A percentile compares a stretch with the other conserved stretches of the same genome.
Evolutionary conservation across 2,888 invertebrate species (phyloP).

Genomic region (Drosophila dives): DNA sequence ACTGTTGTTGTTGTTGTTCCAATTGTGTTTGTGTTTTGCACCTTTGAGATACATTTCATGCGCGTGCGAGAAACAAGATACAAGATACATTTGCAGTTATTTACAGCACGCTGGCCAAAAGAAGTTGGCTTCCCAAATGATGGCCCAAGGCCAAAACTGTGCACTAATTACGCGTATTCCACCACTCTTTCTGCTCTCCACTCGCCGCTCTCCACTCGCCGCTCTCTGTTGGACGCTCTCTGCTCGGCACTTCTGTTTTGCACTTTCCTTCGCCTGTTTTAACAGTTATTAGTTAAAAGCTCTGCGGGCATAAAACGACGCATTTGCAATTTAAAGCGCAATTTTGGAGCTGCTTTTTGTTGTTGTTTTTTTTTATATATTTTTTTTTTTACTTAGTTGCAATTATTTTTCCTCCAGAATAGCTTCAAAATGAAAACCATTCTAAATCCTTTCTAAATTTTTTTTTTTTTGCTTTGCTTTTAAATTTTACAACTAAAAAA

Average conservation of each 20-base stretch:
- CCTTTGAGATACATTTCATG: conserved; percentile 25
- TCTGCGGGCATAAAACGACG: neutral
- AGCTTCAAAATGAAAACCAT: neutral
- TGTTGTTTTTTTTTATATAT: neutral
- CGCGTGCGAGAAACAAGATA: neutral
- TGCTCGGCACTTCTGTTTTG: neutral
- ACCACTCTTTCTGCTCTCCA: neutral
- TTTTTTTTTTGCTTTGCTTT: neutral
- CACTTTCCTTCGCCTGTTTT: conserved; percentile 15
- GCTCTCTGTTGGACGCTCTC: neutral
- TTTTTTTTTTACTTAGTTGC: neutral
- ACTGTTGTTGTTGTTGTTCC: neutral
- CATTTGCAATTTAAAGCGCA: conserved; percentile 21
- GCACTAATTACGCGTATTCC: conserved; percentile 32
- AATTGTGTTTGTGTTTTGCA: neutral
- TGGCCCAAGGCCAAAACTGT: conserved; percentile 29
- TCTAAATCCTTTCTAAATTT: neutral
- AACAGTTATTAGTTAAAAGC: conserved; percentile 19
- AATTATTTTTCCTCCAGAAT: neutral
- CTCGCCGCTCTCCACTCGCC: too few species aligned
- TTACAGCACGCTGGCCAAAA: neutral
- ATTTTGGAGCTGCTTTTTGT: conserved; percentile 4
- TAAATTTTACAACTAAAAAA: neutral
- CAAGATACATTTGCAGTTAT: conserved; percentile 11
- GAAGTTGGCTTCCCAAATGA: conserved; percentile 32